phyloP scores from a whole-genome alignment of 2,797 vertebrate genomes.

The Myotis planiceps region DNA sequence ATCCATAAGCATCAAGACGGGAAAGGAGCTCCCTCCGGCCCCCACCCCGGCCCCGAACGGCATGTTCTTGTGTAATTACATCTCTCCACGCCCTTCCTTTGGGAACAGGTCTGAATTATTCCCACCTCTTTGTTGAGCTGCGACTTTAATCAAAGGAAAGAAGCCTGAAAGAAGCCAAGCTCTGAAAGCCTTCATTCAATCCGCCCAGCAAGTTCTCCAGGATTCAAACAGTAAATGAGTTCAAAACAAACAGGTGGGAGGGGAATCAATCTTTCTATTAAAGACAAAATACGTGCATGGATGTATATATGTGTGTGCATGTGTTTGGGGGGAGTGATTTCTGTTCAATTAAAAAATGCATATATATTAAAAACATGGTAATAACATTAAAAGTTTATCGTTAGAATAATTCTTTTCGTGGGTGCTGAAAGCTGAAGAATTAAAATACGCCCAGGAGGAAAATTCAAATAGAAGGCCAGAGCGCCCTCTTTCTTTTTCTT shows the following conservation, averaged over 20 bases:
- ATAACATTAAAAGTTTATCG: constrained; percentile 69
- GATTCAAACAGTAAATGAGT: not conserved
- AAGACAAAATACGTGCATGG: not conserved
- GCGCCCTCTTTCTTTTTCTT: constrained; percentile 84
- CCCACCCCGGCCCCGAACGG: not conserved
- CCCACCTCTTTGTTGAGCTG: constrained; percentile 21
- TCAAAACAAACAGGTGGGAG: constrained; percentile 32
- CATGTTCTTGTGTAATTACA: not conserved
- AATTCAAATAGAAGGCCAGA: constrained; percentile 75
- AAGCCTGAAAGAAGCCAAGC: constrained; percentile 37
- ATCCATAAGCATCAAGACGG: not conserved
- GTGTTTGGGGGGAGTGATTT: not conserved
- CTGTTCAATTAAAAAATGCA: constrained; percentile 50
- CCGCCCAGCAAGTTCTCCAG: not conserved
- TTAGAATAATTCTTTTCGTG: constrained; percentile 66
- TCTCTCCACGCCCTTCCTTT: not conserved
- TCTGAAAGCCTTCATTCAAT: not conserved
- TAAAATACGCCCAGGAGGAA: not conserved
- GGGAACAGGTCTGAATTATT: constrained; percentile 47
- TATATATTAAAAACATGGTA: constrained; percentile 5
- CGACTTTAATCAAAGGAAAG: constrained; percentile 47
- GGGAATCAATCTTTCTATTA: constrained; percentile 62
- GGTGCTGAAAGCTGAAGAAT: constrained; percentile 51
- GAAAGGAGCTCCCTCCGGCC: not conserved
- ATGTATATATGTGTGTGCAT: not conserved